These are phyloP conservation scores for Candidula unifasciata DNA, from an alignment of 2,888 invertebrate genomes.

Conservation along the genomic window DNA sequence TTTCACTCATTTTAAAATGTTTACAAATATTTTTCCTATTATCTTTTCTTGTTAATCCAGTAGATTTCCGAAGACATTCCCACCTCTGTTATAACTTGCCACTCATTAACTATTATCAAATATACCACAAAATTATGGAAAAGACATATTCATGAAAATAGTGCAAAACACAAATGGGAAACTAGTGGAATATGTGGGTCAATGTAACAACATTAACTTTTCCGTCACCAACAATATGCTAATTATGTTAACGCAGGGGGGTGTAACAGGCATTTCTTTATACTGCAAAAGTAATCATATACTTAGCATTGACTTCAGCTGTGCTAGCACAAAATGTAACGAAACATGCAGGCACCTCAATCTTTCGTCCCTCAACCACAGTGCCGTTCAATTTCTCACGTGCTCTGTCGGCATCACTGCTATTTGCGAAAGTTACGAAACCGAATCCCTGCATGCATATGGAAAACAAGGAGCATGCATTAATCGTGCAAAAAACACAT, in stretches of 20 bases:
- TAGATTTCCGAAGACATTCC: no score
- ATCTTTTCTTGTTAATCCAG: no score
- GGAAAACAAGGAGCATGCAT: slow-evolving; percentile 79
- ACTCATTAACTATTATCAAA: no score
- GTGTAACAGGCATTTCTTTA: slow-evolving; percentile 74
- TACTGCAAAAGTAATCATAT: slow-evolving; percentile 72
- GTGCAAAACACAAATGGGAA: slow-evolving; percentile 10
- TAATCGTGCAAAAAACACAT: slow-evolving; percentile 74
- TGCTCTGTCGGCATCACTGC: slow-evolving; percentile 99
- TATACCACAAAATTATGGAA: background rate
- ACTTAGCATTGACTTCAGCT: slow-evolving; percentile 68
- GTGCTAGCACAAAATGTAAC: slow-evolving; percentile 76
- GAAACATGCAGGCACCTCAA: slow-evolving; percentile 88
- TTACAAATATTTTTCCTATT: no score
- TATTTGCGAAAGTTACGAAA: slow-evolving; percentile 99
- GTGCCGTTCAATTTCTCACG: slow-evolving; percentile 99
- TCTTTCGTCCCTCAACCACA: slow-evolving; percentile 99
- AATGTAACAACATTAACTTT: slow-evolving; percentile 41
- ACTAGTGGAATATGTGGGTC: slow-evolving; percentile 33
- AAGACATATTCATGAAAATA: background rate
- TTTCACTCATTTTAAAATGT: no score
- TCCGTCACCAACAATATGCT: slow-evolving; percentile 4
- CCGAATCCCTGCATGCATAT: slow-evolving; percentile 99
- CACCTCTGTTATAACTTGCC: no score
- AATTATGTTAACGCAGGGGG: no score